phyloP scores from a whole-genome alignment of 2,113 vertebrate genomes.

The Lichenostomus cassidix region DNA sequence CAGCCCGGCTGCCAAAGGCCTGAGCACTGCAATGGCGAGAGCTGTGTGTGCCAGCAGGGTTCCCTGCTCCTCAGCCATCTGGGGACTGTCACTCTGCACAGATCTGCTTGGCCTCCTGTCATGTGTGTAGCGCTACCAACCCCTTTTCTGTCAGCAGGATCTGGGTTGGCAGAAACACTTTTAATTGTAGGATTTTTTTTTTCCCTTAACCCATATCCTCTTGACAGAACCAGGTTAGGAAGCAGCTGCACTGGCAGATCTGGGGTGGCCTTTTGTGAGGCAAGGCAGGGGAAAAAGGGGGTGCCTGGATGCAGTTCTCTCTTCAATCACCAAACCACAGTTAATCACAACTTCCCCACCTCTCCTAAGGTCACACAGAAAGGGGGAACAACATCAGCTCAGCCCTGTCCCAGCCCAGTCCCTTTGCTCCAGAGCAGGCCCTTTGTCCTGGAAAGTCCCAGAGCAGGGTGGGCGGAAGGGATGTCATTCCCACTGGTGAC shows the following conservation, averaged over 20 bases:
- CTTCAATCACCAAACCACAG: background rate
- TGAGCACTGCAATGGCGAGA: fast-evolving
- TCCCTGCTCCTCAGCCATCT: conserved; percentile 21
- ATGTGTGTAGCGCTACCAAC: background rate
- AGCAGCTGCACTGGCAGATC: background rate
- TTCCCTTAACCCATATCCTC: background rate
- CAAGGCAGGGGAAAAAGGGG: background rate
- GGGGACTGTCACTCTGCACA: conserved; percentile 33
- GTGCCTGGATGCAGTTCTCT: background rate
- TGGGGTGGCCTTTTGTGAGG: background rate
- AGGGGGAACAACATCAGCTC: background rate
- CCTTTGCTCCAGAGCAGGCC: background rate
- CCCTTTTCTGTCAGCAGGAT: conserved; percentile 16
- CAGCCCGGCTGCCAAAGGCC: background rate
- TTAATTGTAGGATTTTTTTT: background rate
- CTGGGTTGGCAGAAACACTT: conserved; percentile 38
- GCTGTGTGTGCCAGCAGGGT: background rate
- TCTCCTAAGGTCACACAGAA: fast-evolving
- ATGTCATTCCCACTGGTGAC: background rate
- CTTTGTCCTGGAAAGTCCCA: background rate
- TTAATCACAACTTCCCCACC: background rate
- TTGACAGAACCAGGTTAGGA: conserved; percentile 53
- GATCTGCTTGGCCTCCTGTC: conserved; percentile 21
- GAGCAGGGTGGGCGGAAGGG: background rate
- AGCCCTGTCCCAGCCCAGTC: background rate